Percentiles rank a stretch among this genome's conserved stretches.
These are phyloP conservation scores for Microctonus brassicae DNA, from an alignment of 2,888 invertebrate genomes.

Conservation along the genomic window DNA sequence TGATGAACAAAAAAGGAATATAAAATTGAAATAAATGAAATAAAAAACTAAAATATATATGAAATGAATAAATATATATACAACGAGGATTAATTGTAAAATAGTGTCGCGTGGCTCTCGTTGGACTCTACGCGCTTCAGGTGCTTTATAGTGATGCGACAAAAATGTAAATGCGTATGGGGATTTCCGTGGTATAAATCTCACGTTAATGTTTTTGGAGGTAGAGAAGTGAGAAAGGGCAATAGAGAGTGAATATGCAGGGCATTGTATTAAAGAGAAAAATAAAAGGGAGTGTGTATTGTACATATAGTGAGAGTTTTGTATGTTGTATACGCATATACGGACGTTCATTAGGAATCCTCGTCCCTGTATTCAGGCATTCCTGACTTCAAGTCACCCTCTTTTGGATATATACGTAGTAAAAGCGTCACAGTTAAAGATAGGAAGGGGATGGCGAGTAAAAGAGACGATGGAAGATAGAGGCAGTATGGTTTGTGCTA, in stretches of 20 bases:
- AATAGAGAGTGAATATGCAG: constrained; percentile 32
- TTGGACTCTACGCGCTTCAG: constrained; percentile 30
- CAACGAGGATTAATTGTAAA: constrained; percentile 54
- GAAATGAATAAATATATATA: neutral
- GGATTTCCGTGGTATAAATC: constrained; percentile 64
- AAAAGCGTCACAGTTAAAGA: constrained; percentile 39
- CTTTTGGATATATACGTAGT: constrained; percentile 29
- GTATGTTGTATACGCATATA: constrained; percentile 1
- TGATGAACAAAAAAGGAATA: neutral
- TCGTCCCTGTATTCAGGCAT: constrained; percentile 38
- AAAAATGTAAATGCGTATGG: constrained; percentile 69
- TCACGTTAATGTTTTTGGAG: constrained; percentile 63
- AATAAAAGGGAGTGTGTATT: constrained; percentile 28
- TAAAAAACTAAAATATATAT: neutral
- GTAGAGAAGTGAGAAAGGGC: constrained; percentile 47
- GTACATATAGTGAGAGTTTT: constrained; percentile 24
- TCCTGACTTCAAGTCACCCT: constrained; percentile 36
- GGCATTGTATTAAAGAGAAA: constrained; percentile 9
- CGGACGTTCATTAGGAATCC: constrained; percentile 62
- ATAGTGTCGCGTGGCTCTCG: constrained; percentile 50
- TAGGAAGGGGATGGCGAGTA: constrained; percentile 36
- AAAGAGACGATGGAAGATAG: constrained; percentile 2
- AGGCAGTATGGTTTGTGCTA: neutral
- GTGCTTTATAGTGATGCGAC: constrained; percentile 68
- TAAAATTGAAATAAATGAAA: neutral